These are phyloP conservation scores for Lophius americanus DNA, from an alignment of 2,797 vertebrate genomes.

Conservation along the genomic window DNA sequence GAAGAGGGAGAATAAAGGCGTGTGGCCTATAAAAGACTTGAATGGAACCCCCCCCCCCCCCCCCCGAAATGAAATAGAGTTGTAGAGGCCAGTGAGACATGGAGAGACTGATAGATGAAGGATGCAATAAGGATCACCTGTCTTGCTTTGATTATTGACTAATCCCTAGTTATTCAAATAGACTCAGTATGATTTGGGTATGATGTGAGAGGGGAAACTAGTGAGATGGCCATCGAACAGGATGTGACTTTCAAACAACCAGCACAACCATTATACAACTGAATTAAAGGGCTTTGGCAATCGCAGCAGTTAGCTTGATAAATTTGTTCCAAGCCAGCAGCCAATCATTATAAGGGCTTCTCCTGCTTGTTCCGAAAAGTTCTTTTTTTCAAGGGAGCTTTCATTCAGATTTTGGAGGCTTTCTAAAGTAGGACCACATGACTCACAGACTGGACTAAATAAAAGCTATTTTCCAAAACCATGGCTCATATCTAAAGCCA, in stretches of 20 bases:
- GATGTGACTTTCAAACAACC: slow-evolving; percentile 45
- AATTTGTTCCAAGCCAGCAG: slow-evolving; percentile 34
- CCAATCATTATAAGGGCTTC: slow-evolving; percentile 30
- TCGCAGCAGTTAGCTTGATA: slow-evolving; percentile 41
- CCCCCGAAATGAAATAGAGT: too few relatives aligned
- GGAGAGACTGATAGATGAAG: slow-evolving; percentile 16
- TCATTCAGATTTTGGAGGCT: slow-evolving; percentile 41
- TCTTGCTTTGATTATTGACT: slow-evolving; percentile 54
- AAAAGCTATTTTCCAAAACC: slow-evolving; percentile 53
- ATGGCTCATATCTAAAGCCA: slow-evolving; percentile 50
- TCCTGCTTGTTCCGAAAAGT: slow-evolving; percentile 43
- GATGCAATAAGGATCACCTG: slow-evolving; percentile 33
- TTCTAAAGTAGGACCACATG: slow-evolving; percentile 55
- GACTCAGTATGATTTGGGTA: slow-evolving; percentile 36
- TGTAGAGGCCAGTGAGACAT: slow-evolving; percentile 22
- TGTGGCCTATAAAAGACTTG: too few relatives aligned
- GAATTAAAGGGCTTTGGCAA: slow-evolving; percentile 24
- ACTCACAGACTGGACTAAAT: slow-evolving; percentile 40
- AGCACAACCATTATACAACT: slow-evolving; percentile 35
- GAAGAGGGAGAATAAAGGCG: slow-evolving; percentile 29
- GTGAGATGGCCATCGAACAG: slow-evolving; percentile 30
- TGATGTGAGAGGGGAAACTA: slow-evolving; percentile 44
- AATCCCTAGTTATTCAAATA: slow-evolving; percentile 55
- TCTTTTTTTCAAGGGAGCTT: slow-evolving; percentile 54
- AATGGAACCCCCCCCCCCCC: too few relatives aligned